These are phyloP conservation scores for Poeciliopsis turrubarensis DNA, from an alignment of 2,113 vertebrate species.

Conservation along the genomic window DNA sequence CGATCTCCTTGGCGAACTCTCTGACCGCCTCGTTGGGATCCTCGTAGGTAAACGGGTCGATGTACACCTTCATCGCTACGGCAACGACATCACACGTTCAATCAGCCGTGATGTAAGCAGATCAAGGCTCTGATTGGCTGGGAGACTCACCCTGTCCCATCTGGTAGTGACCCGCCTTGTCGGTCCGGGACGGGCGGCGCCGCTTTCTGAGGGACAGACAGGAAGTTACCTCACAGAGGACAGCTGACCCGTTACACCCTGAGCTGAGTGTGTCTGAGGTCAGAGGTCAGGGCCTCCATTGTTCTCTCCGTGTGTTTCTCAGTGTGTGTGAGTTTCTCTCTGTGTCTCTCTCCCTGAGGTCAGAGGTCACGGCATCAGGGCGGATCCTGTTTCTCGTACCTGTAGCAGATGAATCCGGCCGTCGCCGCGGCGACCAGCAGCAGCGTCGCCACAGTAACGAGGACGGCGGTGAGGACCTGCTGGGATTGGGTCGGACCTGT, in stretches of 20 bases:
- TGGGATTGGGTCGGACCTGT: constrained; percentile 58
- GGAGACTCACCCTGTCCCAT: constrained; percentile 85
- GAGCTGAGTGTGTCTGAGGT: too few relatives aligned
- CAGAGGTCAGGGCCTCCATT: too few relatives aligned
- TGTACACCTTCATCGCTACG: constrained; percentile 79
- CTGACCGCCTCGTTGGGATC: constrained; percentile 73
- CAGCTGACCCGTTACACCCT: too few relatives aligned
- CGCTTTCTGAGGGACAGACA: constrained; percentile 69
- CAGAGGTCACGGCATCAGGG: background rate
- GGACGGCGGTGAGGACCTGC: constrained; percentile 75
- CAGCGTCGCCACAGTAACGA: constrained; percentile 76
- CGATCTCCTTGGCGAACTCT: constrained; percentile 81
- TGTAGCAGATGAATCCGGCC: constrained; percentile 73
- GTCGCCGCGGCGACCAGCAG: constrained; percentile 70
- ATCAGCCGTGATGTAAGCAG: background rate
- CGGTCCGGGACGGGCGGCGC: constrained; percentile 68
- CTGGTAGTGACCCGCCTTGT: constrained; percentile 85
- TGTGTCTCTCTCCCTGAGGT: constrained; percentile 14
- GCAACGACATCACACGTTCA: constrained; percentile 9
- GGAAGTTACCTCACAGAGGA: too few relatives aligned
- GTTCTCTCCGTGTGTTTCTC: background rate
- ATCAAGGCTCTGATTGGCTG: constrained; percentile 17
- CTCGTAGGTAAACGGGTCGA: constrained; percentile 54
- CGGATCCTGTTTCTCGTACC: constrained; percentile 56
- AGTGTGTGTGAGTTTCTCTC: constrained; percentile 19